A percentile compares a stretch with the other conserved stretches of the same genome.
phyloP scores from a whole-genome alignment of 2,113 vertebrate species.

The Anser cygnoides region DNA sequence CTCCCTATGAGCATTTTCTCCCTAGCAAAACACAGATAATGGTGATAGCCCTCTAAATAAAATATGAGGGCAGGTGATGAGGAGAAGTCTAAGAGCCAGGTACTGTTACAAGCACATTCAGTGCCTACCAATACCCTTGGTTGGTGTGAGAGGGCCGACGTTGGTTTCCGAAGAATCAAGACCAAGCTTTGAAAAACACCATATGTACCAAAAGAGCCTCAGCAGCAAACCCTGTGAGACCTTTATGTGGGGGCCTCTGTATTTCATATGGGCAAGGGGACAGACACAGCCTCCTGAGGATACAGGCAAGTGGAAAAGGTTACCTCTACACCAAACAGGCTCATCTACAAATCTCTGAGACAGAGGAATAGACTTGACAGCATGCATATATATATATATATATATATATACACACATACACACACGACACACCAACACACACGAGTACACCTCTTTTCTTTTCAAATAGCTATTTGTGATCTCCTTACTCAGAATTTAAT shows the following conservation, averaged over 20 bases:
- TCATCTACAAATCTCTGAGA: not conserved
- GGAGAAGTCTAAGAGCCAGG: not conserved
- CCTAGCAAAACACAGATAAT: not conserved
- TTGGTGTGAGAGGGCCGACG: not conserved
- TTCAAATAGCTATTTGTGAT: not conserved
- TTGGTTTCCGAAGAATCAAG: not conserved
- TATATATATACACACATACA: too few relatives aligned
- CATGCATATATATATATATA: accelerated
- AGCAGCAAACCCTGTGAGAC: not conserved
- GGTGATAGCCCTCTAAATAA: not conserved
- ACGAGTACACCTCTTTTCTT: not conserved
- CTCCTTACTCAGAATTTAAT: not conserved
- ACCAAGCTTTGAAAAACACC: not conserved
- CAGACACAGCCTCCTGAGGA: not conserved
- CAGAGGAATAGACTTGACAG: not conserved
- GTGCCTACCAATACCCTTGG: not conserved
- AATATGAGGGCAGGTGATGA: not conserved
- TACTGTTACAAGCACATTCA: not conserved
- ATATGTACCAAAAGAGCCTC: not conserved
- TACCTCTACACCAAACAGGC: not conserved
- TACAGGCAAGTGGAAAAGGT: not conserved
- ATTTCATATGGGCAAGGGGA: not conserved
- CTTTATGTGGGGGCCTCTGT: not conserved
- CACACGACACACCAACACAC: too few relatives aligned
- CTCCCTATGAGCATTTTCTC: not conserved